Evolutionary conservation across 2,797 vertebrate genomes (phyloP).

Genomic region (Tinamus major): DNA sequence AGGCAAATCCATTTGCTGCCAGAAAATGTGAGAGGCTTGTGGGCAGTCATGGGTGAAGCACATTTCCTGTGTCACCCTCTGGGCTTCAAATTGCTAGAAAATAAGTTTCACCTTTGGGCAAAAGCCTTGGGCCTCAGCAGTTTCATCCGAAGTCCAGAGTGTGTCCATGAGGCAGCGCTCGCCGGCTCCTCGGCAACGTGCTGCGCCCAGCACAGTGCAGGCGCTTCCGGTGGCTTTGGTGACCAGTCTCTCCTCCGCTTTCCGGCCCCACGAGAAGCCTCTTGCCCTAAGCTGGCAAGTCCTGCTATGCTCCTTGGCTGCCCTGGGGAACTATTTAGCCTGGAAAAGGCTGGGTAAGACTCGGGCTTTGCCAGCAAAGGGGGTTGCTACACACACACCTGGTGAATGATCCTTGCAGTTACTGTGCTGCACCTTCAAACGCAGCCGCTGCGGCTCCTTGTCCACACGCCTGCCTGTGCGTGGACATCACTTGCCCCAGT

Average conservation of each 20-base stretch:
- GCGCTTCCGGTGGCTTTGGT: no score
- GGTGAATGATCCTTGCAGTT: rapidly evolving
- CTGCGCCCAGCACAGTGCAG: neutral
- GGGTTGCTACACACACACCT: neutral
- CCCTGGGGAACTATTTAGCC: neutral
- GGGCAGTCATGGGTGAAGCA: neutral
- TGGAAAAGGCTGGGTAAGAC: neutral
- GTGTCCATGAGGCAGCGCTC: rapidly evolving
- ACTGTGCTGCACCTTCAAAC: rapidly evolving
- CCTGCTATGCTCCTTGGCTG: no score
- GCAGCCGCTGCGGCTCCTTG: neutral
- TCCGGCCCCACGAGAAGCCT: rapidly evolving
- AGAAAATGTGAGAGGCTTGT: rapidly evolving
- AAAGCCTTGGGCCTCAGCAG: neutral
- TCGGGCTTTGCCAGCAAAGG: neutral
- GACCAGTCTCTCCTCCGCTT: neutral
- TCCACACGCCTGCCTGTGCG: rapidly evolving
- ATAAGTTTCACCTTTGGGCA: rapidly evolving
- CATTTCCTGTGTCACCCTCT: neutral
- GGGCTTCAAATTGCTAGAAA: neutral
- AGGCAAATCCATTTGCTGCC: neutral
- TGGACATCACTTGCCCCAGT: rapidly evolving
- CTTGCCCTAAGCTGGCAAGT: rapidly evolving
- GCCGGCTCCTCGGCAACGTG: rapidly evolving
- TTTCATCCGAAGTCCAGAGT: rapidly evolving